Evolutionary conservation across 2,113 vertebrate genomes (phyloP), one percentile per base, ranked within the genome.

Genomic region (Danio rerio): DNA sequence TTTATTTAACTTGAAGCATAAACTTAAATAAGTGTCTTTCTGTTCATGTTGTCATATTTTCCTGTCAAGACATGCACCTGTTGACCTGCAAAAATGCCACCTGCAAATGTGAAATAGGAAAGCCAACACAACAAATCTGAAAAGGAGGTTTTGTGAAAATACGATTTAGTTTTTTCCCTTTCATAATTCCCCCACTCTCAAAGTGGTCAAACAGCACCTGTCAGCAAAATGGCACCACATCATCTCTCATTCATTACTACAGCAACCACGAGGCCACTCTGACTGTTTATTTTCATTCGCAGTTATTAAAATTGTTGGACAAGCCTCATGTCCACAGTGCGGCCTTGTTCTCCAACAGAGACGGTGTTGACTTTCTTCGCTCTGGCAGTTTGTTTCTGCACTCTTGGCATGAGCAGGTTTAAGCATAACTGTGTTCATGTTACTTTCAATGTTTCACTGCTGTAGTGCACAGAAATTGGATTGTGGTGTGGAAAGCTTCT

Each of bases 221-320:
- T 86, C 81, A 43, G 53, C 52, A 74, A 74, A 42, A 15, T 43
- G 21, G 50, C 40, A 42, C 31, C 53, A 43, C 43, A 43, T 42
- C 43, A 43, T 42, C 15, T 74, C 31, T 74, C 9, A 43, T 45
- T 43, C 53, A 58, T 55, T 56, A 45, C 40, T 74, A 18, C 42
- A 43, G 5, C 84, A 73, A 63, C 79, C 81, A 85, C 73, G 55
- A 81, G 61, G 47, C 66, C 56, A 66, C 73, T 53, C 69, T 82
- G 84, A 84, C 85, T 84, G 75, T 78, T 63, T 87, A 69, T 88
- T 87, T 84, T 85, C 62, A 76, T 76, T 71, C 52, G 62, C 52
- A 59, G 74, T 83, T 83, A 40, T 31, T 84, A 80, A 80, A 80
- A 75, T 59, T 61, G 50, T 81, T 72, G 81, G 53, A 62, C 69